A percentile compares a stretch with the other conserved stretches of the same genome.
These are phyloP conservation scores for Stegodyphus mimosarum DNA, from an alignment of 1,140 invertebrate genomes.

Conservation along the genomic window DNA sequence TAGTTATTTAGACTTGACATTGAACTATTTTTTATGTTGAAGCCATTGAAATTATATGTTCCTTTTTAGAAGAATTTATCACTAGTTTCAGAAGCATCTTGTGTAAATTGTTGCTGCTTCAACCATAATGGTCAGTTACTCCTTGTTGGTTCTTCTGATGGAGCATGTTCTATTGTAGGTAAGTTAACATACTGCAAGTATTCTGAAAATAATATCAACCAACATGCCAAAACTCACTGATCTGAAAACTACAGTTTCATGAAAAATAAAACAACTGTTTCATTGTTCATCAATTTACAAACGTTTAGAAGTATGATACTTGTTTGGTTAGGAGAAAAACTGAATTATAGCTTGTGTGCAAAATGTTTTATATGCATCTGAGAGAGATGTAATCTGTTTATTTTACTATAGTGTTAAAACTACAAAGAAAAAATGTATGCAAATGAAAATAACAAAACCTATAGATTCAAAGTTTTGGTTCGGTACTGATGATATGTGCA, in stretches of 20 bases:
- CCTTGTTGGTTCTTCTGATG: constrained; percentile 75
- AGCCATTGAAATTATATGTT: too few relatives aligned
- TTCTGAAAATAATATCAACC: background rate
- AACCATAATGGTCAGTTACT: constrained; percentile 78
- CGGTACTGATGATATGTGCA: background rate
- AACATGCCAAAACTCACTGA: background rate
- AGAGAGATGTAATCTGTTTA: too few relatives aligned
- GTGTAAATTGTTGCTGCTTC: constrained; percentile 73
- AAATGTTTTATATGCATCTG: too few relatives aligned
- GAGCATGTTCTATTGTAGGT: constrained; percentile 73
- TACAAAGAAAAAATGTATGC: too few relatives aligned
- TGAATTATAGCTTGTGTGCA: too few relatives aligned
- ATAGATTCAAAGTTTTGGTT: background rate
- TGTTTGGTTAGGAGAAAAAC: too few relatives aligned
- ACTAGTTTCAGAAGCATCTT: constrained; percentile 65
- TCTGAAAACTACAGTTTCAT: background rate
- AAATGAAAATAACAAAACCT: background rate
- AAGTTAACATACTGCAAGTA: constrained; percentile 29
- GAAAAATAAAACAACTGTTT: background rate
- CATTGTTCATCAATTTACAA: background rate
- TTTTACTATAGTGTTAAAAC: too few relatives aligned
- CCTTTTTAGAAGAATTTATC: constrained; percentile 63
- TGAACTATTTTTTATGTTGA: too few relatives aligned
- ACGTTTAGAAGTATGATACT: too few relatives aligned
- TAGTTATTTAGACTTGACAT: too few relatives aligned